Conservation (phyloP, 2,113 vertebrate genomes). For the Cephalopterus ornatus region DNA sequence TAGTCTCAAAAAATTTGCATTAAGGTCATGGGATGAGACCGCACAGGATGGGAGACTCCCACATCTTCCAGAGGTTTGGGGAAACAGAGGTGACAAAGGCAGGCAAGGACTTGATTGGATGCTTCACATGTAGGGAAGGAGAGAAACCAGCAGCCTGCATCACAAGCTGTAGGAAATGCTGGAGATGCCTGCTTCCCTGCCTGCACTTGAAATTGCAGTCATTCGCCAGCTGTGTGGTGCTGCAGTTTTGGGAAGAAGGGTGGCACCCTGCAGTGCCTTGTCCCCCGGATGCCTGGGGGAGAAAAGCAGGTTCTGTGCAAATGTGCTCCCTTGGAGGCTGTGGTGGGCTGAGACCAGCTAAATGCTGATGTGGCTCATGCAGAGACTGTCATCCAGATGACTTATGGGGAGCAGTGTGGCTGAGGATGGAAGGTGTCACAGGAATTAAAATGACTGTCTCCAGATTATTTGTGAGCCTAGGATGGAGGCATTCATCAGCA, state of each 20-base stretch:
- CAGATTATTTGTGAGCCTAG: not conserved
- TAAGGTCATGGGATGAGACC: not conserved
- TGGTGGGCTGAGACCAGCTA: not conserved
- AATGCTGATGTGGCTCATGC: not conserved
- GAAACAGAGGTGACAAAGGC: not conserved
- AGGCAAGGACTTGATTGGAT: not conserved
- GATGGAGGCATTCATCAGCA: not conserved
- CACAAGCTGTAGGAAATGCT: not conserved
- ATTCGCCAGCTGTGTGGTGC: not conserved
- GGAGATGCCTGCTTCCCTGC: not conserved
- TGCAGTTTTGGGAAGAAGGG: not conserved
- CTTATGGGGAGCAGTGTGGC: not conserved
- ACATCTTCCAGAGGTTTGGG: not conserved
- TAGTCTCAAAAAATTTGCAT: not conserved
- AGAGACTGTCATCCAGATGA: not conserved
- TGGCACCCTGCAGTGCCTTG: not conserved
- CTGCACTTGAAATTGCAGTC: not conserved
- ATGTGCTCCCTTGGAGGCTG: not conserved
- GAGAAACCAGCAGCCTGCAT: not conserved
- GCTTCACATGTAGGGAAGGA: not conserved
- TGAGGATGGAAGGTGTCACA: not conserved
- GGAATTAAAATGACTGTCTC: conserved; percentile 1
- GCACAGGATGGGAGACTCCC: not conserved
- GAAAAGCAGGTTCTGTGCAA: not conserved
- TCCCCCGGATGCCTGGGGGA: not conserved